Percentiles rank a stretch among this genome's conserved stretches.
phyloP scores from a whole-genome alignment of 2,113 vertebrate species.

The Dasyornis broadbenti region DNA sequence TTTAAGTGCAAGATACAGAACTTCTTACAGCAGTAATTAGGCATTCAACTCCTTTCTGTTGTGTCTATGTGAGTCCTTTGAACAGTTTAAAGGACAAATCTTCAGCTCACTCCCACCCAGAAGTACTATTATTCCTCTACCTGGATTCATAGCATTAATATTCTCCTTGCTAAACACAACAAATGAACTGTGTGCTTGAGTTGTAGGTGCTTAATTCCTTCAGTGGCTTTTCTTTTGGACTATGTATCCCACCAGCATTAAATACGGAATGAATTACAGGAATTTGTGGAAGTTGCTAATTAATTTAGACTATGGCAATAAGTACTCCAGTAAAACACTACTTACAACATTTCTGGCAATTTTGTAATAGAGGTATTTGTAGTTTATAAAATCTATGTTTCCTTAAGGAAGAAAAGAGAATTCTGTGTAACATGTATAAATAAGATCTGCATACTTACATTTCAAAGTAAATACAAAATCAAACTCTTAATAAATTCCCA shows the following conservation, averaged over 20 bases:
- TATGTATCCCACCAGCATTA: neutral
- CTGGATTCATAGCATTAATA: neutral
- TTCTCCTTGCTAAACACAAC: neutral
- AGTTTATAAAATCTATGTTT: neutral
- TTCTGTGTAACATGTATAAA: neutral
- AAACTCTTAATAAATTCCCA: neutral
- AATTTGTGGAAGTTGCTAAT: neutral
- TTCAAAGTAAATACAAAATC: neutral
- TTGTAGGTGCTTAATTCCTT: neutral
- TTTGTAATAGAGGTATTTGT: neutral
- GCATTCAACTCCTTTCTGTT: neutral
- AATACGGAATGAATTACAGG: neutral
- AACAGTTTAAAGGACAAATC: conserved; percentile 4
- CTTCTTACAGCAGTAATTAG: conserved; percentile 32
- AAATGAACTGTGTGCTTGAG: neutral
- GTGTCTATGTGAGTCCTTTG: neutral
- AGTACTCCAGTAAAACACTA: neutral
- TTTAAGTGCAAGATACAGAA: neutral
- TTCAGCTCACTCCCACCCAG: neutral
- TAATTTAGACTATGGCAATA: neutral
- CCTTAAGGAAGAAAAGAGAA: neutral
- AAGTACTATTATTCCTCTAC: neutral
- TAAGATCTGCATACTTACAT: neutral
- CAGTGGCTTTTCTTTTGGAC: neutral
- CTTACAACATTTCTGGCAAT: neutral